A percentile compares a stretch with the other conserved stretches of the same genome.
Evolutionary conservation across 2,888 invertebrate species (phyloP).

Genomic region (Phengaris arion): DNA sequence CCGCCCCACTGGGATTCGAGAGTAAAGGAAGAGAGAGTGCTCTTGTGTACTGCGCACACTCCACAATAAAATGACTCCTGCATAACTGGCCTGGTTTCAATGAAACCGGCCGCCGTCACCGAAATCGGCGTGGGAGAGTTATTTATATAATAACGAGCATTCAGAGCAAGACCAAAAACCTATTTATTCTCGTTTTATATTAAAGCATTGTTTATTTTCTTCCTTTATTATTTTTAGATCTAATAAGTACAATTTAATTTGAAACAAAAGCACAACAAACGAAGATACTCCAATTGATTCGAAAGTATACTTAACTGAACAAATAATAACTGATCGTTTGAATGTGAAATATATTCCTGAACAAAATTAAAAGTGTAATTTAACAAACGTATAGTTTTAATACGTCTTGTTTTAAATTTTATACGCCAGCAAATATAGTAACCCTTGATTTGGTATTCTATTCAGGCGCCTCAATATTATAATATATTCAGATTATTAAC

Average conservation of each 20-base stretch:
- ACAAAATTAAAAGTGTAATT: neutral
- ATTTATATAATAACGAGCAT: conserved; percentile 8
- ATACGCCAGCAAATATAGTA: neutral
- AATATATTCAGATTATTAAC: conserved; percentile 27
- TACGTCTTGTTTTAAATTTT: neutral
- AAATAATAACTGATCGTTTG: neutral
- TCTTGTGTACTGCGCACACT: too few species aligned
- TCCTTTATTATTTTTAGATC: neutral
- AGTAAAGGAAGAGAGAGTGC: too few species aligned
- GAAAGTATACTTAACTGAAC: neutral
- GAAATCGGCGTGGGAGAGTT: too few species aligned
- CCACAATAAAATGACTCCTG: too few species aligned
- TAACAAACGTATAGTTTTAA: neutral
- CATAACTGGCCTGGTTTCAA: too few species aligned
- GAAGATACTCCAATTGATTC: neutral
- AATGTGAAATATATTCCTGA: neutral
- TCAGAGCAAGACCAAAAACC: conserved; percentile 7
- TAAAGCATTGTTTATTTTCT: conserved; percentile 1
- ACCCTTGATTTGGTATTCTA: conserved; percentile 16
- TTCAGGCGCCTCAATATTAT: conserved; percentile 14
- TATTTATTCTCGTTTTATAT: neutral
- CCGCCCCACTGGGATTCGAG: too few species aligned
- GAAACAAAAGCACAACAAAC: neutral
- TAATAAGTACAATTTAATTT: neutral
- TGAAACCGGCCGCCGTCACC: too few species aligned